phyloP scores from a whole-genome alignment of 2,888 invertebrate genomes.

The Atrina japonica region DNA sequence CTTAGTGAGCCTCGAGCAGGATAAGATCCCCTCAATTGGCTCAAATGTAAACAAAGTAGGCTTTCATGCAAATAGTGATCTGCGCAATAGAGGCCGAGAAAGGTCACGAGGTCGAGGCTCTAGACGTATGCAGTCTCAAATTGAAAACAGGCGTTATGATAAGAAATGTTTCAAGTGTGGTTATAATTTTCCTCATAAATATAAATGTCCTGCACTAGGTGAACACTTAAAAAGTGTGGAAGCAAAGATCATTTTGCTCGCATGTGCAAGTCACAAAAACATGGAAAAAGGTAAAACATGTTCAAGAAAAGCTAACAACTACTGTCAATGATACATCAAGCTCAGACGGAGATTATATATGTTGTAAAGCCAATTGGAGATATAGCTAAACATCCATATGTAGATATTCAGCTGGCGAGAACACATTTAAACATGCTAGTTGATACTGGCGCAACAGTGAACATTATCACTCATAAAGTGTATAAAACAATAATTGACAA shows the following conservation, averaged over 20 bases:
- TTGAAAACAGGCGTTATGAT: too few species aligned
- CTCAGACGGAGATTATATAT: conserved; percentile 5
- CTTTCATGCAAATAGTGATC: neutral
- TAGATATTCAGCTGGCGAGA: neutral
- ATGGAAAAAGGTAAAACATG: neutral
- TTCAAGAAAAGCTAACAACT: neutral
- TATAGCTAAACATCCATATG: neutral
- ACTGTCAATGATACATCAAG: conserved; percentile 2
- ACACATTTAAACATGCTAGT: conserved; percentile 11
- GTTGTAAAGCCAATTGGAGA: neutral
- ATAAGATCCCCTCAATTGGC: neutral
- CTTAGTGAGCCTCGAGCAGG: conserved; percentile 21
- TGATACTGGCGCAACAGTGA: conserved; percentile 8
- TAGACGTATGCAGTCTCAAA: too few species aligned
- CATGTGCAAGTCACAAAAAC: neutral
- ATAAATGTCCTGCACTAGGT: conserved; percentile 2
- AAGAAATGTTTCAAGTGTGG: conserved; percentile 1
- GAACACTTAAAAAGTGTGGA: conserved; percentile 4
- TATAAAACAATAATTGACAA: neutral
- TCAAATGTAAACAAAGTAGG: neutral
- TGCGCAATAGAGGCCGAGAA: neutral
- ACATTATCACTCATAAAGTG: neutral
- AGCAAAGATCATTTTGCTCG: conserved; percentile 6
- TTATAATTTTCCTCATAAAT: neutral
- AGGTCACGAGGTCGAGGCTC: neutral